Evolutionary conservation across 2,888 invertebrate species (phyloP).

Genomic region (Sarcophaga subvicina): DNA sequence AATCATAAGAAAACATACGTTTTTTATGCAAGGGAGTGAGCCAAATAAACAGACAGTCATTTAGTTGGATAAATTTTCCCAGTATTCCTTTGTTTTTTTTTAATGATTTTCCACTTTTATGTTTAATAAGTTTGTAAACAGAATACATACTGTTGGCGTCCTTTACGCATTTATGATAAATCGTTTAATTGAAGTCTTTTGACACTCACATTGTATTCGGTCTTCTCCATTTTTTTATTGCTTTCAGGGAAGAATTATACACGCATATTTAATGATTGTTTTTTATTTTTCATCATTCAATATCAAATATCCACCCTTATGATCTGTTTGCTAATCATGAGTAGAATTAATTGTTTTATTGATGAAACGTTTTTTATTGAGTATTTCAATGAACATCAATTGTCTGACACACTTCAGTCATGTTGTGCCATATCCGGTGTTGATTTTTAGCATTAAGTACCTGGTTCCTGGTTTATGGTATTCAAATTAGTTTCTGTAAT

Average conservation of each 20-base stretch:
- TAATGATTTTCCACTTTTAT: slow-evolving; percentile 1
- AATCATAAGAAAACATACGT: slow-evolving; percentile 39
- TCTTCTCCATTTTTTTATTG: neutral
- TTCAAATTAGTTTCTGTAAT: neutral
- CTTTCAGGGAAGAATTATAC: slow-evolving; percentile 39
- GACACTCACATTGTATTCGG: slow-evolving; percentile 36
- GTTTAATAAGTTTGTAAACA: slow-evolving; percentile 45
- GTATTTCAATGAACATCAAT: slow-evolving; percentile 35
- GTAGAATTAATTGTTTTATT: slow-evolving; percentile 39
- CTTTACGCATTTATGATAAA: slow-evolving; percentile 54
- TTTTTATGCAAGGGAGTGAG: slow-evolving; percentile 53
- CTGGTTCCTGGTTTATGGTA: slow-evolving; percentile 31
- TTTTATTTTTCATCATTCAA: slow-evolving; percentile 13
- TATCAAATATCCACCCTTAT: slow-evolving; percentile 63
- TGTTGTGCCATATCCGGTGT: slow-evolving; percentile 50
- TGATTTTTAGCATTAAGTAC: slow-evolving; percentile 40
- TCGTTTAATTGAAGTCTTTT: slow-evolving; percentile 59
- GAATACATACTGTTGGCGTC: slow-evolving; percentile 34
- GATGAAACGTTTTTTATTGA: slow-evolving; percentile 31
- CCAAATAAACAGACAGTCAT: neutral
- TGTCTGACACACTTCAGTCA: slow-evolving; percentile 57
- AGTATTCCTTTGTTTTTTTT: neutral
- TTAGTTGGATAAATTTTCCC: neutral
- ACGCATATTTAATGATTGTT: slow-evolving; percentile 47
- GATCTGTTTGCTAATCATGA: slow-evolving; percentile 49